Conservation (phyloP, 1,140 invertebrate genomes). For the Zaprionus camerounensis region DNA sequence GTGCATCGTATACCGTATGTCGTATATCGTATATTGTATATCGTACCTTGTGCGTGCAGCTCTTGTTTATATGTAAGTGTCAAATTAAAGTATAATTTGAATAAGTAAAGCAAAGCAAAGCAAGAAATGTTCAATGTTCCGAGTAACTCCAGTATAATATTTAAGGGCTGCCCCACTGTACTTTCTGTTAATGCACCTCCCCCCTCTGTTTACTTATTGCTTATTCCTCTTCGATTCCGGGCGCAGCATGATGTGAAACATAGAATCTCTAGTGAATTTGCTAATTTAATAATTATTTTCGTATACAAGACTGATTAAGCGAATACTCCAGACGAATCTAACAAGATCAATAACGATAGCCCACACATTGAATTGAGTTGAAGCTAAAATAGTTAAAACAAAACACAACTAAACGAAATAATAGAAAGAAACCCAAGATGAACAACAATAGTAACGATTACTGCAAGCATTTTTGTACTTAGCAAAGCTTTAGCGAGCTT, state of each 20-base stretch:
- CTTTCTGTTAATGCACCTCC: not conserved
- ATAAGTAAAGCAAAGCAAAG: slow-evolving; percentile 50
- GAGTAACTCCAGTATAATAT: slow-evolving; percentile 9
- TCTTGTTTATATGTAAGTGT: slow-evolving; percentile 76
- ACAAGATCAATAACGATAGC: slow-evolving; percentile 34
- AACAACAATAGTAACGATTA: slow-evolving; percentile 52
- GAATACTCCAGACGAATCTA: slow-evolving; percentile 58
- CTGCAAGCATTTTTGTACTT: slow-evolving; percentile 68
- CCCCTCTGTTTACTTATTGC: not conserved
- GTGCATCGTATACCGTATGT: slow-evolving; percentile 26
- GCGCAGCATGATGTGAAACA: slow-evolving; percentile 29
- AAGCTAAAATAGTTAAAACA: not conserved
- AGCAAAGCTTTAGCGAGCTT: slow-evolving; percentile 56
- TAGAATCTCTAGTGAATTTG: slow-evolving; percentile 41
- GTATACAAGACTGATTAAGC: slow-evolving; percentile 79
- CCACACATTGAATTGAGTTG: slow-evolving; percentile 37
- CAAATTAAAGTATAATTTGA: slow-evolving; percentile 72
- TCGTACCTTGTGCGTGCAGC: slow-evolving; percentile 40
- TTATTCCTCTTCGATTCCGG: not conserved
- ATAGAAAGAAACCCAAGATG: slow-evolving; percentile 15
- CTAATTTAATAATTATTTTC: slow-evolving; percentile 48
- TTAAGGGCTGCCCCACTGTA: slow-evolving; percentile 10
- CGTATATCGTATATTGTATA: slow-evolving; percentile 18
- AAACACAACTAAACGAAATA: slow-evolving; percentile 2
- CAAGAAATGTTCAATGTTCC: slow-evolving; percentile 57